Evolutionary conservation across 2,113 vertebrate species (phyloP).

Genomic region (Hydrochoerus hydrochaeris): DNA sequence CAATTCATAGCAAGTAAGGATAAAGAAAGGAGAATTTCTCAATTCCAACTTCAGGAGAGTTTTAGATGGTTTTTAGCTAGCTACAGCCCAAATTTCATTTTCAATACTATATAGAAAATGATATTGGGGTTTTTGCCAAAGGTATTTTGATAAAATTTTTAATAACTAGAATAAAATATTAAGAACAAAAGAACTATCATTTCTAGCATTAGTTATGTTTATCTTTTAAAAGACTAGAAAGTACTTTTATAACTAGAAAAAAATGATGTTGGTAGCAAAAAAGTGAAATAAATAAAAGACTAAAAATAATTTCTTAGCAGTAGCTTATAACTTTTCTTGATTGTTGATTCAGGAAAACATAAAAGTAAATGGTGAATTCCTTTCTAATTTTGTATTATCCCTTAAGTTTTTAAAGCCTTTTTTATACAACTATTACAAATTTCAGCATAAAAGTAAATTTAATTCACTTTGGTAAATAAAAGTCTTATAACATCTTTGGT

Average conservation of each 20-base stretch:
- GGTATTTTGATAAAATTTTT: not conserved
- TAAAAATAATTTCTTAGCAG: slow-evolving; percentile 10
- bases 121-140: not conserved
- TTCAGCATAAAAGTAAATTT: not conserved
- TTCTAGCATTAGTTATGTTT: slow-evolving; percentile 18
- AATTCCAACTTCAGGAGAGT: not conserved
- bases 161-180: slow-evolving; percentile 31
- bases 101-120: not conserved
- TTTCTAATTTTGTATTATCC: not conserved
- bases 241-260: not conserved
- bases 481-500: not conserved
- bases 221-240: slow-evolving; percentile 44
- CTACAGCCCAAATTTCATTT: slow-evolving; percentile 8
- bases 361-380: not conserved
- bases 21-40: slow-evolving; percentile 20
- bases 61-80: not conserved
- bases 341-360: not conserved
- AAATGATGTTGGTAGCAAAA: not conserved
- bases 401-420: not conserved
- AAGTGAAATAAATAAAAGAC: not conserved
- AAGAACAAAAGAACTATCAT: not conserved
- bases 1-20: not conserved
- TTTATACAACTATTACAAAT: not conserved
- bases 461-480: not conserved
- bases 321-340: not conserved